Evolutionary conservation across 2,113 vertebrate species (phyloP), one percentile per base, ranked within the genome.

Genomic region (Chaenocephalus aceratus): DNA sequence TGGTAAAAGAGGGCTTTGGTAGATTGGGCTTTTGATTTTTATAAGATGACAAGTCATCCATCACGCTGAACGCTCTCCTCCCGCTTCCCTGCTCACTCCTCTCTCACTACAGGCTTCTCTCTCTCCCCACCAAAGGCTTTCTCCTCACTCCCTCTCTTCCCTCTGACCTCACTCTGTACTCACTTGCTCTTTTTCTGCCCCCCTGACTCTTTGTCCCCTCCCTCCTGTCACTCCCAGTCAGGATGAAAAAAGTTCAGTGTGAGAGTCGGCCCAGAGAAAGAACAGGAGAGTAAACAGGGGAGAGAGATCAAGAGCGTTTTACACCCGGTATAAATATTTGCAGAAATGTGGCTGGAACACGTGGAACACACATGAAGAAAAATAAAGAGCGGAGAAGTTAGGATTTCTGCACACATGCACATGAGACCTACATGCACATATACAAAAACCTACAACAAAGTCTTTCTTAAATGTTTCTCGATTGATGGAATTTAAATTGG

Each of bases 291-390:
- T 95, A 94, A 95, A 95, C 93, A 95, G 88, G 83, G 92, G 89
- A 91, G 89, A 81, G 90, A 95, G 95, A 95, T 95, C 95, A 95
- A 95, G 94, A 94, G 91, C 84, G 72, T 94, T 95, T 94, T 93
- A 95, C 94, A 95, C 94, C 88, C 88, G 88, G 93, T 83, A 87
- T 95, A 95, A 95, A 95, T 95, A 95, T 95, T 95, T 94, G 93
- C 86, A 92, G 85, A 92, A 93, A 93, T 93, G 92, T 94, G 91
- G 92, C 93, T 84, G 86, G 79, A 94, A 95, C 94, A 95, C 94
- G 92, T 94, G 95, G 89, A 92, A 94, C 93, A 92, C 95, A 95
- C 93, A 95, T 95, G 95, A 92, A 88, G 90, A 74, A 85, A 66
- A 87, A 78, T 79, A 87, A 69, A 69, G 84, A 75, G 74, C 67